Conservation (phyloP, 2,113 vertebrate species). For the Bungarus multicinctus region DNA sequence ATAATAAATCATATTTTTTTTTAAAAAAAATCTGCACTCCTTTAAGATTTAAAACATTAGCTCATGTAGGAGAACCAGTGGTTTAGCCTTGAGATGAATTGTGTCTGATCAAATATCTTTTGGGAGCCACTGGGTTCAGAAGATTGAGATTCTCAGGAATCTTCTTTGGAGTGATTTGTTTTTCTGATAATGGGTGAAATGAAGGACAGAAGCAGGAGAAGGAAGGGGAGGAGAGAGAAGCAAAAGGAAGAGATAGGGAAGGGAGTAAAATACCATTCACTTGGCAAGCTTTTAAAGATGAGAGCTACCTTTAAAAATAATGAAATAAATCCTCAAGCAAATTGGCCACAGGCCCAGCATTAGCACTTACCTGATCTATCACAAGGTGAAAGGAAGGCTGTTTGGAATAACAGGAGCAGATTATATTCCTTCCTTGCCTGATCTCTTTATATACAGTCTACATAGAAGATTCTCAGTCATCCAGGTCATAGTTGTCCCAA, state of each 20-base stretch:
- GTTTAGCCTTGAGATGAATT: background rate
- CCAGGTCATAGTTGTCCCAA: background rate
- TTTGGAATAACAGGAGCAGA: constrained; percentile 18
- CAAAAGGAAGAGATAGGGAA: too few species aligned
- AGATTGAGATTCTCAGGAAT: background rate
- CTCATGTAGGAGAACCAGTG: background rate
- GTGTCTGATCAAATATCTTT: background rate
- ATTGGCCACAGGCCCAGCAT: background rate
- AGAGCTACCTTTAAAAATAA: background rate
- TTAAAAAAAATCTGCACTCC: too few species aligned
- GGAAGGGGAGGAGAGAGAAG: background rate
- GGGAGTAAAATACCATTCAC: background rate
- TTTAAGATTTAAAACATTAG: background rate
- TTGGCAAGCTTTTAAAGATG: background rate
- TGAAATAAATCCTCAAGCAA: background rate
- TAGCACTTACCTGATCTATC: background rate
- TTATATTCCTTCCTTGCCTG: background rate
- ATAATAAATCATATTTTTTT: background rate
- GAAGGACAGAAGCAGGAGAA: background rate
- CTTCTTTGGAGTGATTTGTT: background rate
- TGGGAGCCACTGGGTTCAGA: background rate
- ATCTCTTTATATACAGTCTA: constrained; percentile 16
- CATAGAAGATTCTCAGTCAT: background rate
- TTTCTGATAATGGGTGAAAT: constrained; percentile 29
- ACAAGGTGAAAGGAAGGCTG: constrained; percentile 32